A percentile compares a stretch with the other conserved stretches of the same genome.
Conservation (phyloP, 92 coral and sea anemone species). For the Phymanthus crucifer region DNA sequence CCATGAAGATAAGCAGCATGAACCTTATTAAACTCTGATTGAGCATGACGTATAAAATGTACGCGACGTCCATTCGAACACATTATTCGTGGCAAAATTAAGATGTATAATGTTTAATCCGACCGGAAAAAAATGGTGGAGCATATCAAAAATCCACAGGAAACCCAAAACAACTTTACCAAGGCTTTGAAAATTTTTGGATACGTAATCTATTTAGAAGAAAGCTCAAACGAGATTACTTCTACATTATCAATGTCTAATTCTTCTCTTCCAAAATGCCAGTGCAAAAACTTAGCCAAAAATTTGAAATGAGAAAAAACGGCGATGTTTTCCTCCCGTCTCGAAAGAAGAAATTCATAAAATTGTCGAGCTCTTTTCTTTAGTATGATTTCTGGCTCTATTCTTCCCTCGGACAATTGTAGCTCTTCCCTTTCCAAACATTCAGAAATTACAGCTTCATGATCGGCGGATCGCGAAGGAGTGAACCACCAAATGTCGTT, state of each 20-base stretch:
- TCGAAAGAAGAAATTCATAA: slow-evolving; percentile 33
- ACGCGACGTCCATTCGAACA: slow-evolving; percentile 29
- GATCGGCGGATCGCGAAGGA: slow-evolving; percentile 22
- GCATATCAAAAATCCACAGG: not conserved
- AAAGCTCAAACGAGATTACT: not conserved
- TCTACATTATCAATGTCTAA: slow-evolving; percentile 20
- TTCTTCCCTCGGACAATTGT: not conserved
- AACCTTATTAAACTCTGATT: slow-evolving; percentile 49
- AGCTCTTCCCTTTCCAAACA: not conserved
- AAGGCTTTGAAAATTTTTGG: no score
- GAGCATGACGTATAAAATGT: slow-evolving; percentile 59
- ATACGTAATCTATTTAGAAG: not conserved
- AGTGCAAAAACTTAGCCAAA: slow-evolving; percentile 44
- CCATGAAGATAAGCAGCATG: not conserved
- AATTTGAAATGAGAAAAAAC: slow-evolving; percentile 62
- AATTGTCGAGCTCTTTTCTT: slow-evolving; percentile 42
- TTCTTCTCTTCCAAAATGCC: slow-evolving; percentile 36
- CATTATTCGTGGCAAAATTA: not conserved
- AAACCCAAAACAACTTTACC: not conserved
- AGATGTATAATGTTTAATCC: not conserved
- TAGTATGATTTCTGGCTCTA: slow-evolving; percentile 41
- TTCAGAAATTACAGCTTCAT: not conserved
- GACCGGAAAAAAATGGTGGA: not conserved
- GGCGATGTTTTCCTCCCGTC: slow-evolving; percentile 43
- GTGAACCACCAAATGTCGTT: slow-evolving; percentile 53